Base-by-base conservation (phyloP, 2,797 vertebrate genomes). In the Podargus strigoides region DNA sequence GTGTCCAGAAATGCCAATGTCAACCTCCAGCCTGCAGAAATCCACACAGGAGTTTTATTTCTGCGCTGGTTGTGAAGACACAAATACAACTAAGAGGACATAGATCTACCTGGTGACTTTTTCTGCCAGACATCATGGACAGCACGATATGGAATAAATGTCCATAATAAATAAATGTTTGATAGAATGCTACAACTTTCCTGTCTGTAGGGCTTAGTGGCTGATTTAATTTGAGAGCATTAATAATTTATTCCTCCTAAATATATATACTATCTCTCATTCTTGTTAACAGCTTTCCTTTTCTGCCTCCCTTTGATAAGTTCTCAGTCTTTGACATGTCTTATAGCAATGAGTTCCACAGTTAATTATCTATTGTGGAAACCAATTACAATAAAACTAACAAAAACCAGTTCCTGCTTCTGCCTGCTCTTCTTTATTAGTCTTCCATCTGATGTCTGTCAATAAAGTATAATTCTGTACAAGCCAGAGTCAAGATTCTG, bases 371-470 rank as follows among this genome's bases (percentile, higher is more conserved):
- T 84, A 26, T 69, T 79, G 85, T 69, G 82, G 92, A 94, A 96
- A 92, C 84, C 94, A 96, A 95, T 92, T 96, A 94, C 87, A 70
- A 66, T 75, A 92, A 92, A 94, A 26, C 87, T 95, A 96, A 93
- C 50, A 79, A 64, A 81, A 89, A 18, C 11, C 52, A 36, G 63
- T 56, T 47, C 47, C 34, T 47, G 47, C 36, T 90, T 67, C 84
- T 90, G 77, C 70, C 81, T 32, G 4, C 21, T 55, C 75, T 85
- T 86, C 87, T 79, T 90, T 78, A 89, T 90, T 92, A 93, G 64
- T 44, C 75, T 87, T 85, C 81, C 47, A 10, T 76, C 66, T 92
- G 87, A 85, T 90, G 55, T 70, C 59, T 94, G 94, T 90, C 94
- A 94, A 93, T 94, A 89, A 75, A 89, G 47, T n/a, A 53, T 68